Percentiles rank a stretch among this genome's conserved stretches.
These are phyloP conservation scores for Cheilosia grossa DNA, from an alignment of 2,888 invertebrate species.

Conservation along the genomic window DNA sequence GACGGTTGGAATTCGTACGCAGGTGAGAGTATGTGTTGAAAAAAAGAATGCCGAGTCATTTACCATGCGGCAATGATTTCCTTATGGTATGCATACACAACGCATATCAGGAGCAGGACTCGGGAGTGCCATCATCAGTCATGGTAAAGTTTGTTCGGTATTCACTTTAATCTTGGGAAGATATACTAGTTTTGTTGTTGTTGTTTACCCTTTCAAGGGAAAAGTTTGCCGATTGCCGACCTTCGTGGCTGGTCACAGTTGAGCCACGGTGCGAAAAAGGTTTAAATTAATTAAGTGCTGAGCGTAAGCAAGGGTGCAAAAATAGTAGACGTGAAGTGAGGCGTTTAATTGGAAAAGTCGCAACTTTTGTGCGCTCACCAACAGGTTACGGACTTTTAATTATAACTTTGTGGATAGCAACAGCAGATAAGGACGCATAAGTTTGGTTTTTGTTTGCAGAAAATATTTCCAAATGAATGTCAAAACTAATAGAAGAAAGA, in stretches of 20 bases:
- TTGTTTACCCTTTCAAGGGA: neutral
- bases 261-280: slow-evolving; percentile 43
- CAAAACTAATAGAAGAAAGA: neutral
- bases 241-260: slow-evolving; percentile 31
- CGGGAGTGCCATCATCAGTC: slow-evolving; percentile 63
- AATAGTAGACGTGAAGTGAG: slow-evolving; percentile 41
- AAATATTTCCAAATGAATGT: neutral
- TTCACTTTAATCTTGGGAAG: slow-evolving; percentile 38
- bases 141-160: slow-evolving; percentile 61
- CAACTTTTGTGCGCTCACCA: slow-evolving; percentile 42
- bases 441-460: neutral
- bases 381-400: slow-evolving; percentile 47
- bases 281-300: slow-evolving; percentile 70
- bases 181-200: neutral
- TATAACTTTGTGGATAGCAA: slow-evolving; percentile 32
- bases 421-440: neutral
- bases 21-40: slow-evolving; percentile 5
- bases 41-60: slow-evolving; percentile 49
- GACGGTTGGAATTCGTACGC: neutral
- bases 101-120: slow-evolving; percentile 24
- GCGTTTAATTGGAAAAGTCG: slow-evolving; percentile 64
- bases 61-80: slow-evolving; percentile 27
- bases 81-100: slow-evolving; percentile 13
- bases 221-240: slow-evolving; percentile 22
- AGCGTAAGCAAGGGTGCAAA: slow-evolving; percentile 1